Evolutionary conservation across 2,113 vertebrate genomes (phyloP).

Genomic region (Benitochromis conjunctus): DNA sequence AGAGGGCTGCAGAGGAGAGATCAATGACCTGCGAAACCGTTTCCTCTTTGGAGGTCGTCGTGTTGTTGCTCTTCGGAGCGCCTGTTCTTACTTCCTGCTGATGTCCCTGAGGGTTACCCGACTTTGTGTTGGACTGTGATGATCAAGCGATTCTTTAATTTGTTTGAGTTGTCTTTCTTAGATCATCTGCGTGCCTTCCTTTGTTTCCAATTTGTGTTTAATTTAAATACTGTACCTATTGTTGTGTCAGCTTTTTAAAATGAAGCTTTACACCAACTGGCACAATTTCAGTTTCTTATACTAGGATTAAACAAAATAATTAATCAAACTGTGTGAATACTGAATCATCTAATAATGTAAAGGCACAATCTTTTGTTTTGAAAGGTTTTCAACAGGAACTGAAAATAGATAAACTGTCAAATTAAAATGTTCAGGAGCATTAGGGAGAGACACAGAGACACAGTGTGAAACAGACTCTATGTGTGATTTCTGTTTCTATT

Average conservation of each 20-base stretch:
- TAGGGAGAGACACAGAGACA: neutral
- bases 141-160: neutral
- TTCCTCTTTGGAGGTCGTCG: neutral
- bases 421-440: neutral
- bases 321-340: neutral
- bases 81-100: neutral
- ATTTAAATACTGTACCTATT: neutral
- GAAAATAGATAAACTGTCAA: neutral
- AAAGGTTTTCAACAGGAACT: neutral
- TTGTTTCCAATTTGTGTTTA: neutral
- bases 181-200: neutral
- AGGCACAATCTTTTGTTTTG: neutral
- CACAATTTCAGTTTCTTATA: fast-evolving
- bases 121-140: neutral
- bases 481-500: constrained; percentile 37
- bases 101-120: neutral
- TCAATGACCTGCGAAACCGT: neutral
- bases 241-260: neutral
- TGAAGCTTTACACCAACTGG: neutral
- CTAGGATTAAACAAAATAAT: neutral
- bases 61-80: neutral
- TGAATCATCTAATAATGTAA: neutral
- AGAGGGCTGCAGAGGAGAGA: neutral
- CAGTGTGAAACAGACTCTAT: neutral
- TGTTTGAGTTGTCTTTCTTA: neutral